Base-by-base conservation (phyloP, 2,888 invertebrate genomes). In the Mellilla xanthometata region DNA sequence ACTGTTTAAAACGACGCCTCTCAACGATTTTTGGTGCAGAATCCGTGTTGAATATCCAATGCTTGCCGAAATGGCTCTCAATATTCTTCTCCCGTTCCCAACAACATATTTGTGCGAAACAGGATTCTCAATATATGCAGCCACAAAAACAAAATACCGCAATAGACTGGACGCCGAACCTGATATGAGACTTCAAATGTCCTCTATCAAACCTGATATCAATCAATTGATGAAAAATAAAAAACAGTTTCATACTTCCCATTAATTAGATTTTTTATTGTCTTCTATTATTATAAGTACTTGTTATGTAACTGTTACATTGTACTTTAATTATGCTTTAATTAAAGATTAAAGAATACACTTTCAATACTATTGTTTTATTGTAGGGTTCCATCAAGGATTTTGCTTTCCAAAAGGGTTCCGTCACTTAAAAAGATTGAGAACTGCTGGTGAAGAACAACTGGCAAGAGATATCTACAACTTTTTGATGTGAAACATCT, bases 21-120 rank as follows among this genome's bases (percentile, higher is more conserved):
- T 62, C 49, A 60, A 63, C 23, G 58, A 63, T 59, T 60, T 60
- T 61, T 60, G 61, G 58, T 65, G 60, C 59, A 63, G 59, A 41
- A 56, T 43, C 39, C 58, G 33, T 33, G 56, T 52, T 60, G 58
- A 64, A 60, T 62, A 61, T 60, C 36, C 56, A 60, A 58, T 58
- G 49, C 58, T 60, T 60, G 57, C 13, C 56, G 30, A 57, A 60
- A 60, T 40, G 44, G 23, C 12, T 36, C 27, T 31, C 15, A 11
- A 27, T 27, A 31, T 15, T 15, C 15, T 31, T 31, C 15, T 15
- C 31, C 9, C 13, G 2, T 31, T 31, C 10, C 15, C 15, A 15
- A 19, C 13, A 8, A 19, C 13, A 15, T 15, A 8, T 31, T 31
- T 31, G 9, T 15, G 9, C 9, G 9, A 15, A 15, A 15, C 31